These are phyloP conservation scores for Anastrepha ludens DNA, from an alignment of 1,140 invertebrate genomes.

Conservation along the genomic window DNA sequence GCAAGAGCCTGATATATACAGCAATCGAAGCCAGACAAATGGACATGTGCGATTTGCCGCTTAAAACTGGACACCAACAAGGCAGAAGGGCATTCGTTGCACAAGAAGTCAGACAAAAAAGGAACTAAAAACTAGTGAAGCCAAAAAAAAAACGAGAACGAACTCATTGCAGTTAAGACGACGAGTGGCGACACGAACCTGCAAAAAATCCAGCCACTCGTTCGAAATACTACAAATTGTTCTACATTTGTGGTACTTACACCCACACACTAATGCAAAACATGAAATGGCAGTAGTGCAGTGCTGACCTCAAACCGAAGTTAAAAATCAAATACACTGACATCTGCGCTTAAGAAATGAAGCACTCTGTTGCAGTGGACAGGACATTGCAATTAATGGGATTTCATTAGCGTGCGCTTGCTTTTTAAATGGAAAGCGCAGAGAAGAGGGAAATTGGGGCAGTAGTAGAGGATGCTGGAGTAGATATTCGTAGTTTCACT, in stretches of 20 bases:
- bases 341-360: neutral
- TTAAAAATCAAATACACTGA: slow-evolving; percentile 43
- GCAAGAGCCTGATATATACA: neutral
- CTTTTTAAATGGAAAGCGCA: neutral
- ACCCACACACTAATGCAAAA: neutral
- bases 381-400: slow-evolving; percentile 49
- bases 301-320: neutral
- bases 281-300: no score
- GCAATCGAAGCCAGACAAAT: slow-evolving; percentile 41
- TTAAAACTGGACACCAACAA: slow-evolving; percentile 31
- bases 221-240: slow-evolving; percentile 24
- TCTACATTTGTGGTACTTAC: neutral
- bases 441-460: neutral
- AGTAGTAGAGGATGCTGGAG: neutral
- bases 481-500: neutral
- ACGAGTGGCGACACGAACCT: neutral
- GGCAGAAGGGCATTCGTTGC: neutral
- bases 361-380: neutral
- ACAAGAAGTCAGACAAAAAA: neutral
- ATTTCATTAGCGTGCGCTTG: slow-evolving; percentile 46
- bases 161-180: slow-evolving; percentile 8
- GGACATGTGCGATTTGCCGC: slow-evolving; percentile 16
- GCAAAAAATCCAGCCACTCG: neutral
- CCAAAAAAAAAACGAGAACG: neutral
- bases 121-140: neutral